Evolutionary conservation across 2,888 invertebrate species (phyloP).

Genomic region (Perdita meconis): DNA sequence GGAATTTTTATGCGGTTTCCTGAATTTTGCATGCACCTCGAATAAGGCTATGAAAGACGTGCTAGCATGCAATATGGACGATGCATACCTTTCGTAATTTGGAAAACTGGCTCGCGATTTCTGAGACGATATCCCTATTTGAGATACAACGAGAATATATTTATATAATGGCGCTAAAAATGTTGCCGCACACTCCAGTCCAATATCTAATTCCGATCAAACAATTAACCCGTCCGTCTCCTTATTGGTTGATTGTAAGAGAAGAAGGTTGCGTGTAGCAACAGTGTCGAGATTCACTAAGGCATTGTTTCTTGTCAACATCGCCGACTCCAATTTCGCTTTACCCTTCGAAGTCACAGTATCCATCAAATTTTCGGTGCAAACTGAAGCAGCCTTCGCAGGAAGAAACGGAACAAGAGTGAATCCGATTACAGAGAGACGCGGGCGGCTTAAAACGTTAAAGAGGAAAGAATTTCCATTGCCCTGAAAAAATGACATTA

Average conservation of each 20-base stretch:
- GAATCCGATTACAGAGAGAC: conserved; percentile 68
- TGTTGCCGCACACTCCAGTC: too few species aligned
- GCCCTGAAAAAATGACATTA: conserved; percentile 67
- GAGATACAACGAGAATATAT: too few species aligned
- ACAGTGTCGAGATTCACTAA: conserved; percentile 36
- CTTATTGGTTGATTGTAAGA: not conserved
- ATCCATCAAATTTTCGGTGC: conserved; percentile 52
- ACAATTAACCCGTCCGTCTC: not conserved
- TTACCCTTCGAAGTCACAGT: conserved; percentile 21
- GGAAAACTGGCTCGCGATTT: not conserved
- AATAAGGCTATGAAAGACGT: too few species aligned
- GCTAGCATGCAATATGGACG: not conserved
- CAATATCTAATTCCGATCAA: not conserved
- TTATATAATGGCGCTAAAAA: too few species aligned
- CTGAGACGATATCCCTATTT: too few species aligned
- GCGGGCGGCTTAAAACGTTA: conserved; percentile 62
- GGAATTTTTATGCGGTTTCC: too few species aligned
- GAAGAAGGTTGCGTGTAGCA: not conserved
- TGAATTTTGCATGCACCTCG: too few species aligned
- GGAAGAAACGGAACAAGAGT: conserved; percentile 56
- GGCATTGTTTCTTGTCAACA: conserved; percentile 46
- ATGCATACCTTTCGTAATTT: not conserved
- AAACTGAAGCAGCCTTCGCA: conserved; percentile 35
- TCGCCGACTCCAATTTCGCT: conserved; percentile 42
- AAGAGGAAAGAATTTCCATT: conserved; percentile 63